Evolutionary conservation across 2,797 vertebrate genomes (phyloP).

Genomic region (Bovichtus variegatus): DNA sequence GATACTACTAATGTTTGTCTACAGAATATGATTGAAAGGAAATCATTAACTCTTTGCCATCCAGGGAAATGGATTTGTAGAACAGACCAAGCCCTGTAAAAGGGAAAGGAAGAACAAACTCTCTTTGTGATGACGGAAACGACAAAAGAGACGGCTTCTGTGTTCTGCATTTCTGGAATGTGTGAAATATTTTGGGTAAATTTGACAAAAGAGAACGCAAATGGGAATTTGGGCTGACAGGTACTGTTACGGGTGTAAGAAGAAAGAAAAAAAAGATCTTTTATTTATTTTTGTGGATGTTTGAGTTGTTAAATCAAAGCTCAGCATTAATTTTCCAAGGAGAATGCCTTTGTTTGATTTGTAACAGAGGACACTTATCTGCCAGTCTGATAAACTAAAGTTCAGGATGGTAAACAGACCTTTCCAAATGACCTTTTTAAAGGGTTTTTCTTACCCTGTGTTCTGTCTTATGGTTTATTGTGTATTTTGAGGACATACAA

Average conservation of each 20-base stretch:
- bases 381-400: constrained; percentile 11
- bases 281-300: constrained; percentile 69
- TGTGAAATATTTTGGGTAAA: constrained; percentile 28
- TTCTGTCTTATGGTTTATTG: constrained; percentile 70
- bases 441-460: constrained; percentile 47
- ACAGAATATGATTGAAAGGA: constrained; percentile 2
- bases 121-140: neutral
- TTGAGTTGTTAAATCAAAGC: constrained; percentile 51
- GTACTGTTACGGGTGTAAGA: constrained; percentile 45
- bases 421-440: constrained; percentile 39
- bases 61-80: neutral
- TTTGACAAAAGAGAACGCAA: constrained; percentile 10
- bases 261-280: constrained; percentile 1
- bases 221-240: constrained; percentile 23
- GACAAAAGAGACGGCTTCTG: neutral
- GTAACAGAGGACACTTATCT: constrained; percentile 14
- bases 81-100: neutral
- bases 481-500: constrained; percentile 74
- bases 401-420: constrained; percentile 10
- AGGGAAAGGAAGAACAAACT: constrained; percentile 3
- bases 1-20: constrained; percentile 2
- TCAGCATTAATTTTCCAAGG: constrained; percentile 27
- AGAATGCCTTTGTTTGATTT: constrained; percentile 41
- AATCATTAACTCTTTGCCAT: constrained; percentile 6
- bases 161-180: constrained; percentile 29